These are phyloP conservation scores for Trachelus tabidus DNA, from an alignment of 2,888 invertebrate genomes.

Conservation along the genomic window DNA sequence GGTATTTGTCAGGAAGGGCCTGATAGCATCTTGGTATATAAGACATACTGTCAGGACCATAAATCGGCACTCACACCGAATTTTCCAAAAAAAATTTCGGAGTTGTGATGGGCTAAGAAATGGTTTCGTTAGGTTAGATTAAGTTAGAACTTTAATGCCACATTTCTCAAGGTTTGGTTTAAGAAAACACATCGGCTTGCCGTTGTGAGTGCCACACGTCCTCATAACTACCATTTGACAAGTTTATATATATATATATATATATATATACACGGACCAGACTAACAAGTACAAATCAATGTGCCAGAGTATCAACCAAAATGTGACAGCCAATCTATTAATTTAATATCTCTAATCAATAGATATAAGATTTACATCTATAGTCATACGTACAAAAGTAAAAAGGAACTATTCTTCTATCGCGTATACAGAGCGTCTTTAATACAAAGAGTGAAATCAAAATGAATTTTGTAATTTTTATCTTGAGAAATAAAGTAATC, in stretches of 20 bases:
- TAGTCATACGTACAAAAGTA: neutral
- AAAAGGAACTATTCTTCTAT: neutral
- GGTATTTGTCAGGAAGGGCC: too few relatives aligned
- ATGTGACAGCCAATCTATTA: neutral
- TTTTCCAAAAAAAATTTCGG: too few relatives aligned
- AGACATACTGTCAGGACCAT: too few relatives aligned
- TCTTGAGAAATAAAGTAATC: neutral
- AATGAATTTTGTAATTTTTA: slow-evolving; percentile 5
- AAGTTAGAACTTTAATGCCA: too few relatives aligned
- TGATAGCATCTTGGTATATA: too few relatives aligned
- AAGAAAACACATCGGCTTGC: too few relatives aligned
- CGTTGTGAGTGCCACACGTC: too few relatives aligned
- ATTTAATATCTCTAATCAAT: slow-evolving; percentile 1
- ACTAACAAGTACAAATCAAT: neutral
- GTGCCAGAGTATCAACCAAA: slow-evolving; percentile 4
- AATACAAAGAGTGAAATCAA: slow-evolving; percentile 3
- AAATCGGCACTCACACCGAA: too few relatives aligned
- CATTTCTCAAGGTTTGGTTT: too few relatives aligned
- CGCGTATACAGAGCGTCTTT: neutral
- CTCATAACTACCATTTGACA: too few relatives aligned
- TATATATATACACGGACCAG: neutral
- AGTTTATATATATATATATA: neutral
- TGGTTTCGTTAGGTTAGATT: too few relatives aligned
- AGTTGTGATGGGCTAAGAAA: too few relatives aligned
- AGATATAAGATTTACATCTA: neutral